Conservation (phyloP, 2,113 vertebrate species). For the Misgurnus mizolepis region DNA sequence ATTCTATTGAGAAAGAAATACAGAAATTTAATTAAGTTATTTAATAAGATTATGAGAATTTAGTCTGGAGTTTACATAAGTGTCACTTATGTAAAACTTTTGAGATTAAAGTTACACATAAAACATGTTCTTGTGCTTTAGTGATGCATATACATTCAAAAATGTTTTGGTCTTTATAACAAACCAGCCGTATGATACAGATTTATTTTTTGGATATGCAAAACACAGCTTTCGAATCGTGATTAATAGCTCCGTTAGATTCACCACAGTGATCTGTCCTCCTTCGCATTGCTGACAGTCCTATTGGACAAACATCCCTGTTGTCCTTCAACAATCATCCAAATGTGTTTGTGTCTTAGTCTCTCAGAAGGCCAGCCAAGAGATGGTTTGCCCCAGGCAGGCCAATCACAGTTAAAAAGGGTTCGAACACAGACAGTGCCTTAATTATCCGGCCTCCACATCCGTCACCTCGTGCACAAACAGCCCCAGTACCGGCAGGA, state of each 20-base stretch:
- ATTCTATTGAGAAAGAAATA: no score
- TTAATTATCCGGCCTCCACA: conserved; percentile 47
- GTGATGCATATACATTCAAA: no score
- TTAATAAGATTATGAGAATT: no score
- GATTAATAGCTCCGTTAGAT: conserved; percentile 19
- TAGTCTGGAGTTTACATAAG: no score
- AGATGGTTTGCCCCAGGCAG: conserved; percentile 47
- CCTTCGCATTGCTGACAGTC: conserved; percentile 15
- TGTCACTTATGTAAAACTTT: no score
- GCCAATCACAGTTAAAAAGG: conserved; percentile 45
- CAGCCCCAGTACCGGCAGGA: conserved; percentile 41
- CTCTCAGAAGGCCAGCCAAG: conserved; percentile 47
- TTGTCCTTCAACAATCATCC: conserved; percentile 45
- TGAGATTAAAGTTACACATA: no score
- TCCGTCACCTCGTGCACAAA: conserved; percentile 40
- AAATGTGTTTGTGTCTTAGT: conserved; percentile 40
- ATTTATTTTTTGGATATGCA: background rate
- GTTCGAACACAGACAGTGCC: conserved; percentile 46
- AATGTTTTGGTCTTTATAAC: no score
- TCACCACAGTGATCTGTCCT: conserved; percentile 31
- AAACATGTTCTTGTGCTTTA: no score
- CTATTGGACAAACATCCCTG: conserved; percentile 41
- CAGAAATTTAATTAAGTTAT: no score
- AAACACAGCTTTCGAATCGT: background rate
- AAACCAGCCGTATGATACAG: background rate